Base-by-base conservation (phyloP, 2,888 invertebrate genomes). In the Mimas tiliae region DNA sequence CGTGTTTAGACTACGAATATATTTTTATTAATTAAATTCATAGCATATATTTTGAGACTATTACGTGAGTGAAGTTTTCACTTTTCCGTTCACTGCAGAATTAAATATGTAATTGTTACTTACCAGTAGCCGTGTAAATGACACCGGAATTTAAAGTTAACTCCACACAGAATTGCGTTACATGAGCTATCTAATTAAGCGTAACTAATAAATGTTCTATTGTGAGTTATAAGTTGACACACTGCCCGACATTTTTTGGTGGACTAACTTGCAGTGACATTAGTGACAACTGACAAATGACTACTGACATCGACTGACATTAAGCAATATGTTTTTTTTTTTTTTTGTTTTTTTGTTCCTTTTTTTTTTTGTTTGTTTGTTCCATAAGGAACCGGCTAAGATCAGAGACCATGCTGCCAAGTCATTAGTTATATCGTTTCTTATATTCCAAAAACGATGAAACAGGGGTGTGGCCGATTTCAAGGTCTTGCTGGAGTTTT, bases 231-330 rank as follows among this genome's bases (percentile, higher is more conserved):
- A 14, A 51, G 34, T 48, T 81, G 79, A 85, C 85, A 86, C 85
- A 86, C 83, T 84, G 78, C 81, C 81, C 81, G 80, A 85, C 90
- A 90, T 91, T 85, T 89, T 88, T 77, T 47, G 63, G 63, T 53
- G 34, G 81, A 75, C 72, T 76, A 68, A 78, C 74, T 79, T 72
- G 70, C 71, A 47, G 68, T 62, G 52, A 33, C 14, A 27, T 27
- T 53, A 27, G 53, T 27, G 4, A 27, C 27, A 27, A 27, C 27
- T 4, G n/a, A n/a, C n/a, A n/a, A n/a, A n/a, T n/a, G n/a, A n/a
- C n/a, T n/a, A n/a, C n/a, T n/a, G n/a, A n/a, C n/a, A n/a, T n/a
- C n/a, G n/a, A n/a, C n/a, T n/a, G n/a, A n/a, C n/a, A n/a, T n/a
- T n/a, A n/a, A n/a, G n/a, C n/a, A n/a, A n/a, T n/a, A n/a, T n/a